Base-by-base conservation (phyloP, 2,797 vertebrate genomes). In the Muscicapa striata region DNA sequence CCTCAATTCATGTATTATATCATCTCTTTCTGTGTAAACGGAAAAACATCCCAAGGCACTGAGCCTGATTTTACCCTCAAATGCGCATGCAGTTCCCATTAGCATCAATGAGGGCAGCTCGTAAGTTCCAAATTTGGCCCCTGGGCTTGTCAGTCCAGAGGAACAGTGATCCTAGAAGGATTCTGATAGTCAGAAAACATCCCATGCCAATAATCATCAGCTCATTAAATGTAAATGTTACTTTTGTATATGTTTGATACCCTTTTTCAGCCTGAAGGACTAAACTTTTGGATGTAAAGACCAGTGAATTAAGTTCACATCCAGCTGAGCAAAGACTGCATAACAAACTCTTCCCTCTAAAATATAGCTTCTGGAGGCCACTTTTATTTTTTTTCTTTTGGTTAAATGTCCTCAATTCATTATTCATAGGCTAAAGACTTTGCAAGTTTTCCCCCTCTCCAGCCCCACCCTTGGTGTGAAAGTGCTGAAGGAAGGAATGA, bases 401-500 rank as follows among this genome's bases (percentile, higher is more conserved):
- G 49, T 92, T 85, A 90, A 93, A 52, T 54, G 64, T 77, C 83
- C 87, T 91, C 77, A 73, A 69, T 92, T 95, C 63, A 96, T 95
- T 96, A 96, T 95, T 96, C 76, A 95, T 82, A 83, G 58, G 41
- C 63, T 79, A 84, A 38, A 87, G 49, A 67, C 59, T 84, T 62
- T 40, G 40, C 67, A 92, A 80, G 49, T 51, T 77, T 58, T 63
- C 38, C 69, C 67, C 79, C 29, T 87, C 49, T 88, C 38, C 46
- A 78, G 41, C 84, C 93, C 91, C 88, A 80, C 81, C 82, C 85
- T 87, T 46, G 38, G 36, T 61, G 77, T 64, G 75, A 79, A 93
- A 93, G 79, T 48, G 85, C 64, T 92, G 92, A 93, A 90, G 77
- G 83, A 96, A 91, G 90, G 73, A 95, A 93, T 77, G 82, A 73